Conservation (phyloP, 1,140 invertebrate species). For the Trichoplusia ni region DNA sequence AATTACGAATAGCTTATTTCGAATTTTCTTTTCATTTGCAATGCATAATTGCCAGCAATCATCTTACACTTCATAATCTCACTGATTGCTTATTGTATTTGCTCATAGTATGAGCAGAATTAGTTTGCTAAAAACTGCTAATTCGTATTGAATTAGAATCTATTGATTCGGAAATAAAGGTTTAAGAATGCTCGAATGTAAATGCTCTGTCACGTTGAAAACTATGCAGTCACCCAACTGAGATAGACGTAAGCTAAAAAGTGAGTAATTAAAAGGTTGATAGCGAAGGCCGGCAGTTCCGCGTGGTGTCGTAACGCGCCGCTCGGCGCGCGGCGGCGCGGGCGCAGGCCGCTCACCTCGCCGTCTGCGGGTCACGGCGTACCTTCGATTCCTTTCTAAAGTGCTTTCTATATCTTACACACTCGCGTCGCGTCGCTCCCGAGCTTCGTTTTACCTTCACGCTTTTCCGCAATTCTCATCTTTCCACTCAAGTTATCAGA, state of each 20-base stretch:
- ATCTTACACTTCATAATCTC: neutral
- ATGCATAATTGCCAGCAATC: neutral
- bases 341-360: conserved; percentile 70
- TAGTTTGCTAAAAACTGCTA: neutral
- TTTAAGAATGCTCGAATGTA: no score
- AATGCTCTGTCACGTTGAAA: neutral
- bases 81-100: neutral
- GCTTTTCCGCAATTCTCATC: conserved; percentile 52
- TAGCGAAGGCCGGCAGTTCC: conserved; percentile 72
- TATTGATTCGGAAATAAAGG: no score
- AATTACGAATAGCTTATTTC: conserved; percentile 12
- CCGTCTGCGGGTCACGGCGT: conserved; percentile 67
- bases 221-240: neutral
- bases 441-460: conserved; percentile 56
- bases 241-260: conserved; percentile 48
- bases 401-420: conserved; percentile 76
- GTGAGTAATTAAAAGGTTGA: conserved; percentile 70
- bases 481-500: conserved; percentile 45
- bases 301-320: conserved; percentile 64
- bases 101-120: neutral
- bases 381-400: conserved; percentile 78
- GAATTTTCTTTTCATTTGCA: conserved; percentile 12
- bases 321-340: conserved; percentile 27
- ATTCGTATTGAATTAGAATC: no score
- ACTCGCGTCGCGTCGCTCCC: conserved; percentile 52